phyloP scores from a whole-genome alignment of 2,888 invertebrate species.

The Habroteleia sp. region DNA sequence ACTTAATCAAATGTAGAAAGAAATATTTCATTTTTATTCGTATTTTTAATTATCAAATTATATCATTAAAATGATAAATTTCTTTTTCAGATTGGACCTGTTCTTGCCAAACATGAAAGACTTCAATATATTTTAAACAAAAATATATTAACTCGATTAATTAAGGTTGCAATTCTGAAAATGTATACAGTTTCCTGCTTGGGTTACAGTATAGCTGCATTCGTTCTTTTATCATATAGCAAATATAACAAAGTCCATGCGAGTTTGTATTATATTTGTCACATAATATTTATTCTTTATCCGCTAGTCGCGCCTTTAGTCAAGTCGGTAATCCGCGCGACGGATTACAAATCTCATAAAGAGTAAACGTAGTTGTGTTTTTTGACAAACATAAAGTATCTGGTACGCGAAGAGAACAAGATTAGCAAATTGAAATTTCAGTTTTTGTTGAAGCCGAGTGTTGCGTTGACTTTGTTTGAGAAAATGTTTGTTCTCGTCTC shows the following conservation, averaged over 20 bases:
- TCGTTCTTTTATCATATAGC: slow-evolving; percentile 86
- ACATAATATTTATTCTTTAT: slow-evolving; percentile 86
- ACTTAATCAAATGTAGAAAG: too few species aligned
- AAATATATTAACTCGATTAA: slow-evolving; percentile 78
- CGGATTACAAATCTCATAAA: slow-evolving; percentile 56
- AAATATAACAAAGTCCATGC: slow-evolving; percentile 86
- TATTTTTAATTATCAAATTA: neutral
- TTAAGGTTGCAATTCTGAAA: slow-evolving; percentile 85
- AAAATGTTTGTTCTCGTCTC: neutral
- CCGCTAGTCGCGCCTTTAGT: slow-evolving; percentile 81
- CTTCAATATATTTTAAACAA: slow-evolving; percentile 81
- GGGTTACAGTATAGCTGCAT: slow-evolving; percentile 91
- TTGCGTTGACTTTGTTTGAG: neutral
- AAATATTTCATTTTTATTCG: too few species aligned
- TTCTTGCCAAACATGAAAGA: slow-evolving; percentile 82
- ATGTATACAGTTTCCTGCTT: slow-evolving; percentile 90
- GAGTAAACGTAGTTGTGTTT: slow-evolving; percentile 62
- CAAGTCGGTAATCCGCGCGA: slow-evolving; percentile 71
- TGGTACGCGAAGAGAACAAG: slow-evolving; percentile 3
- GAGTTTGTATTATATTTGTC: slow-evolving; percentile 87
- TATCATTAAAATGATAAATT: slow-evolving; percentile 1
- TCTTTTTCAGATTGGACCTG: slow-evolving; percentile 82
- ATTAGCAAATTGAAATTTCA: neutral
- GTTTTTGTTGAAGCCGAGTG: neutral
- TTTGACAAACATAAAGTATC: too few species aligned